Evolutionary conservation across 2,113 vertebrate genomes (phyloP).

Genomic region (Thinocorus orbignyianus): DNA sequence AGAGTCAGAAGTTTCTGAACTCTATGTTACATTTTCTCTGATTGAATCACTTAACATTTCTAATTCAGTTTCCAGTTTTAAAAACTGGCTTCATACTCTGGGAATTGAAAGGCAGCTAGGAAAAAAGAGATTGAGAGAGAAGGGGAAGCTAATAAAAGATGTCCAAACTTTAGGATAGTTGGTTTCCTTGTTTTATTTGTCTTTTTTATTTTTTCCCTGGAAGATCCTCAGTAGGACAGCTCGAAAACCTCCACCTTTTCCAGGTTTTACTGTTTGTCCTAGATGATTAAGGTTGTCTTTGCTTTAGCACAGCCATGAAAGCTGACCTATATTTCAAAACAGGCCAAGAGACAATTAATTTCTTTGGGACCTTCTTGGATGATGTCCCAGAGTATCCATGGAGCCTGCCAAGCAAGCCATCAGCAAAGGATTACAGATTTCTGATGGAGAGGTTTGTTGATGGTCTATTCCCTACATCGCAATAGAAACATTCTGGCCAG

Average conservation of each 20-base stretch:
- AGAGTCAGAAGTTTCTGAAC: neutral
- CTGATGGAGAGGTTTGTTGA: constrained; percentile 11
- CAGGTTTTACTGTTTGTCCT: neutral
- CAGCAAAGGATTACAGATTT: constrained; percentile 22
- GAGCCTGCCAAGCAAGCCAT: constrained; percentile 25
- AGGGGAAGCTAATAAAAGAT: neutral
- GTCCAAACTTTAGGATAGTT: neutral
- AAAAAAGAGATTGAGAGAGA: neutral
- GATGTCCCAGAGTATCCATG: neutral
- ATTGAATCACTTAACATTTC: constrained; percentile 1
- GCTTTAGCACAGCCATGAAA: constrained; percentile 3
- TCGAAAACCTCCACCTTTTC: neutral
- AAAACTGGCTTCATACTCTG: neutral
- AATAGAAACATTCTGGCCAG: constrained; percentile 2
- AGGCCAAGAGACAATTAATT: constrained; percentile 28
- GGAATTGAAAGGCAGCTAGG: neutral
- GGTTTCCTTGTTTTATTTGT: neutral
- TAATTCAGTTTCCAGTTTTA: neutral
- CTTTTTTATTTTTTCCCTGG: neutral
- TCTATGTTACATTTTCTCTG: neutral
- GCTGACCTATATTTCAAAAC: constrained; percentile 50
- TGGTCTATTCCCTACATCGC: neutral
- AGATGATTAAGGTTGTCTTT: neutral
- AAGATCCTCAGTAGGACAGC: neutral
- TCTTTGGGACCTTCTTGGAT: constrained; percentile 19